Evolutionary conservation across 2,113 vertebrate species (phyloP).

Genomic region (Hipposideros armiger): DNA sequence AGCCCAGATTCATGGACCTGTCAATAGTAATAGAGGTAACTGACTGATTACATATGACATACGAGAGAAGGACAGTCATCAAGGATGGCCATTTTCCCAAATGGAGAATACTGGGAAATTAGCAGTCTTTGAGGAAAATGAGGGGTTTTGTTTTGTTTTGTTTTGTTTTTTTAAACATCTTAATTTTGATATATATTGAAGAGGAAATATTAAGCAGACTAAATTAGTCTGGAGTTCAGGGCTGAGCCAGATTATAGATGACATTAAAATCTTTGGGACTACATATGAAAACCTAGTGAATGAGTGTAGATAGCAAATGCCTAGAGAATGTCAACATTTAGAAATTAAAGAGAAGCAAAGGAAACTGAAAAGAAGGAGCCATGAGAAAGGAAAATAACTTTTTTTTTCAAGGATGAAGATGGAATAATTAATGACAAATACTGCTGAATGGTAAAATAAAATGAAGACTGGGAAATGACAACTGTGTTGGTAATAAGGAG

Average conservation of each 20-base stretch:
- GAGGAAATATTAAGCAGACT: not conserved
- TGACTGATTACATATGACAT: rapidly evolving
- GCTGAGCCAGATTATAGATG: not conserved
- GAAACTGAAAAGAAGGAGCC: not conserved
- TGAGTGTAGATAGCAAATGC: not conserved
- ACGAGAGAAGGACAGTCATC: not conserved
- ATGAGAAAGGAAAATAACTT: not conserved
- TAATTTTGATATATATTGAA: not conserved
- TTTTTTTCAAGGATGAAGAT: not conserved
- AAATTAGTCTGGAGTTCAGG: not conserved
- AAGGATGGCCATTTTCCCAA: too few relatives aligned
- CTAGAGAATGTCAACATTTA: not conserved
- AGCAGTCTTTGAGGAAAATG: not conserved
- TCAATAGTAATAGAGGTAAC: not conserved
- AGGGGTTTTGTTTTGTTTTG: too few relatives aligned
- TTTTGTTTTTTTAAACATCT: not conserved
- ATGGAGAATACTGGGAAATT: not conserved
- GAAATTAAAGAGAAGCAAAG: not conserved
- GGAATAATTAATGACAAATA: not conserved
- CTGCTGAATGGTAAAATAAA: not conserved
- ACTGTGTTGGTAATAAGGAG: not conserved
- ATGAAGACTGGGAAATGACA: not conserved
- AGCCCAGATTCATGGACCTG: rapidly evolving
- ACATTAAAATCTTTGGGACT: not conserved
- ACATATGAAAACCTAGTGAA: not conserved